These are phyloP conservation scores for Synaphobranchus kaupii DNA, from an alignment of 2,797 vertebrate species.

Conservation along the genomic window DNA sequence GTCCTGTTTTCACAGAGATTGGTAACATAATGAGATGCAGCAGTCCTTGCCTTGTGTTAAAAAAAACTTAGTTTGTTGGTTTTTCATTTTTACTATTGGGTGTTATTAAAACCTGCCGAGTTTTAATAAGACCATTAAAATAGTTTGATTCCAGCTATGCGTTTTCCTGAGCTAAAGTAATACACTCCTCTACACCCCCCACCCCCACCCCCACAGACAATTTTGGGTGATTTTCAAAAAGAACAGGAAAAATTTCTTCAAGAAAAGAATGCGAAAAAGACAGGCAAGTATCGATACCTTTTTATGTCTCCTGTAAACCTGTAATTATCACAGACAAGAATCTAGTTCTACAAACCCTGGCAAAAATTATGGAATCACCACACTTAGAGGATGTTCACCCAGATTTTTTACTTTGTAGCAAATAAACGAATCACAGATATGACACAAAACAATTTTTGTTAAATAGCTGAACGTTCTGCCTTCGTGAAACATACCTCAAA, in stretches of 20 bases:
- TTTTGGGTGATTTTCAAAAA: conserved; percentile 96
- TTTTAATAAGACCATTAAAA: neutral
- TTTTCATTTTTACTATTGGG: too few species aligned
- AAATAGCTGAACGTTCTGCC: too few species aligned
- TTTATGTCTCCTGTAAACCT: neutral
- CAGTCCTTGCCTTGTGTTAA: neutral
- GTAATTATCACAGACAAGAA: neutral
- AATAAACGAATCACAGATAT: too few species aligned
- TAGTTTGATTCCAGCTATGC: neutral
- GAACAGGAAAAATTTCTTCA: conserved; percentile 96
- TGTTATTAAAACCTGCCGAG: neutral
- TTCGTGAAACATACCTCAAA: too few species aligned
- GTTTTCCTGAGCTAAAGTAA: neutral
- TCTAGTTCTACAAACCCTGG: too few species aligned
- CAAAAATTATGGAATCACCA: too few species aligned
- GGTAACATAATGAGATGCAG: too few species aligned
- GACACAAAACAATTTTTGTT: too few species aligned
- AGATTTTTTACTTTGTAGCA: too few species aligned
- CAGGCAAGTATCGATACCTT: conserved; percentile 70
- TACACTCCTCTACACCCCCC: neutral
- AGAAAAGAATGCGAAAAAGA: conserved; percentile 88
- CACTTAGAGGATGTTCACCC: too few species aligned
- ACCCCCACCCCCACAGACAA: conserved; percentile 76
- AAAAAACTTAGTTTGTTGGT: neutral
- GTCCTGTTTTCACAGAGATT: neutral